A percentile compares a stretch with the other conserved stretches of the same genome.
phyloP scores from a whole-genome alignment of 2,888 invertebrate genomes.

The Mellilla xanthometata region DNA sequence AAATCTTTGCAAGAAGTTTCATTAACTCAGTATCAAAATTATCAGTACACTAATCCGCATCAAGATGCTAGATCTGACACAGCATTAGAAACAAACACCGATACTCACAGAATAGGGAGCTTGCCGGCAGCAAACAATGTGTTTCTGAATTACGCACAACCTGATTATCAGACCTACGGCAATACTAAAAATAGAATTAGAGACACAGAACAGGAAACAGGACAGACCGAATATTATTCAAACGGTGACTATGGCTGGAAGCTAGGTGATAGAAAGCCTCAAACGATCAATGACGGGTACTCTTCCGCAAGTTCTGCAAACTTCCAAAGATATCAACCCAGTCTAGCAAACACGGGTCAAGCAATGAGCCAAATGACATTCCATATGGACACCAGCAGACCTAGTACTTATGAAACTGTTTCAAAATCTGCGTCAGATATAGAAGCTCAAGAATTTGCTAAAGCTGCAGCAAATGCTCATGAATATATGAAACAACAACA shows the following conservation, averaged over 20 bases:
- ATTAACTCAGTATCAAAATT: conserved; percentile 56
- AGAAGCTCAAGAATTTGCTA: conserved; percentile 69
- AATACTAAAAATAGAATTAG: conserved; percentile 51
- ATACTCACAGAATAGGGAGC: conserved; percentile 62
- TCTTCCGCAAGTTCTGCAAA: conserved; percentile 37
- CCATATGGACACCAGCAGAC: conserved; percentile 65
- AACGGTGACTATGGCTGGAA: conserved; percentile 79
- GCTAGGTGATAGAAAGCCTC: conserved; percentile 61
- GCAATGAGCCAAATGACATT: conserved; percentile 68
- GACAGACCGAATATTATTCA: conserved; percentile 60
- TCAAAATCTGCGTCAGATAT: conserved; percentile 60
- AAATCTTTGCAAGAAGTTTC: conserved; percentile 61
- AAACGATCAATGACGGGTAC: conserved; percentile 47
- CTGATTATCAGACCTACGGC: conserved; percentile 56
- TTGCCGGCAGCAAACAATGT: conserved; percentile 66
- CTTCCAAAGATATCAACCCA: conserved; percentile 53
- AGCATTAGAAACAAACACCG: conserved; percentile 50
- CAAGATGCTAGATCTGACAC: conserved; percentile 49
- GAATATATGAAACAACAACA: conserved; percentile 58
- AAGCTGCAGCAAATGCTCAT: conserved; percentile 70
- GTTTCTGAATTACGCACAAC: conserved; percentile 64
- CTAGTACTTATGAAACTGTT: conserved; percentile 55
- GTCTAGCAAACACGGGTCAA: conserved; percentile 49
- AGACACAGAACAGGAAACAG: conserved; percentile 58
- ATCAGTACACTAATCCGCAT: conserved; percentile 45